phyloP scores from a whole-genome alignment of 2,113 vertebrate species.

The Pantherophis guttatus region DNA sequence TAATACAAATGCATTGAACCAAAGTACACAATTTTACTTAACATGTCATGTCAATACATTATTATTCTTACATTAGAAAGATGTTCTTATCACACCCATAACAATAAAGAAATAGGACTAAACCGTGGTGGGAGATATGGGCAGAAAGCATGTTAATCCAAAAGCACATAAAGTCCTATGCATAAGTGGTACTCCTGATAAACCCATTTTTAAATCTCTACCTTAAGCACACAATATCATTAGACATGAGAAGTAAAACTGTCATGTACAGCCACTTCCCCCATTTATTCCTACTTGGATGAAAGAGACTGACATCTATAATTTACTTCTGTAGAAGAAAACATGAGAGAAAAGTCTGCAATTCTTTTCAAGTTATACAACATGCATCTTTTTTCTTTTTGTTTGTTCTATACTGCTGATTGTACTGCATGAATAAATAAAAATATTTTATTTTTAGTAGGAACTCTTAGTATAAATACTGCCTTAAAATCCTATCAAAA shows the following conservation, averaged over 20 bases:
- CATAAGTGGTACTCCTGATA: background rate
- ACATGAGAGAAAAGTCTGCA: background rate
- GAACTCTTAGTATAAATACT: background rate
- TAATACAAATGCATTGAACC: conserved; percentile 8
- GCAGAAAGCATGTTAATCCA: background rate
- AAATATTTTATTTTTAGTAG: background rate
- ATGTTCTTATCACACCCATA: background rate
- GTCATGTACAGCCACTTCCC: background rate
- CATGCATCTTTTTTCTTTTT: background rate
- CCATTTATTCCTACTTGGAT: background rate
- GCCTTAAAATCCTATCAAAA: background rate
- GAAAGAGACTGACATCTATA: background rate
- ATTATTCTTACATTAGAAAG: background rate
- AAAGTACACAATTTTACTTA: background rate
- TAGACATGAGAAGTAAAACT: background rate
- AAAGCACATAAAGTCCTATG: background rate
- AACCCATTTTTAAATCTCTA: background rate
- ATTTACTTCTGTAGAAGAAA: background rate
- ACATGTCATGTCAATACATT: background rate
- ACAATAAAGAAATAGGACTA: background rate
- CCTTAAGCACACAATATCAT: background rate
- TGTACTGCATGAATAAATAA: background rate
- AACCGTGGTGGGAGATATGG: background rate
- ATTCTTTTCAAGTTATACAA: background rate
- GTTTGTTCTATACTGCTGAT: background rate